Conservation (phyloP, 2,888 invertebrate species). For the Tinea pellionella region DNA sequence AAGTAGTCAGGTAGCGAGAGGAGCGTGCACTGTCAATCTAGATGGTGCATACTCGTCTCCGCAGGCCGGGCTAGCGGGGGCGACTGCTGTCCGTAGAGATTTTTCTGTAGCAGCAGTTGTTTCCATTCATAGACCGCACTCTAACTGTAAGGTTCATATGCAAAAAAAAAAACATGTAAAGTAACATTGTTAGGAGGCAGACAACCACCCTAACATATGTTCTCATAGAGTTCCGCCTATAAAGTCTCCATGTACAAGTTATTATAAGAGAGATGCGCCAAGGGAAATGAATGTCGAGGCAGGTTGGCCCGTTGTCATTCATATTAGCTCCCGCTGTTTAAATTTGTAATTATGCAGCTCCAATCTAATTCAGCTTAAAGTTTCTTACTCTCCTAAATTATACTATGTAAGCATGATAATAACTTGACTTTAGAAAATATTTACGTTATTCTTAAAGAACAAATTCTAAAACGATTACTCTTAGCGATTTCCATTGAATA, state of each 20-base stretch:
- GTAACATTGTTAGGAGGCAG: too few species aligned
- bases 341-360: constrained; percentile 63
- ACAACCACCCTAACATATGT: background rate
- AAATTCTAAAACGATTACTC: background rate
- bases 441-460: background rate
- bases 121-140: too few species aligned
- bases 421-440: background rate
- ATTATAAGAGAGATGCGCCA: constrained; percentile 67
- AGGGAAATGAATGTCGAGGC: constrained; percentile 68
- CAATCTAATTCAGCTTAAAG: constrained; percentile 26
- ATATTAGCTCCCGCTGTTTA: constrained; percentile 66
- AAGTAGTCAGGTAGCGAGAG: too few species aligned
- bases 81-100: too few species aligned
- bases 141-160: too few species aligned
- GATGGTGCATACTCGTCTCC: too few species aligned
- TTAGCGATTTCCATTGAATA: background rate
- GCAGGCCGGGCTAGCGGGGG: too few species aligned
- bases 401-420: background rate
- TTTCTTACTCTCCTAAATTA: background rate
- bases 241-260: constrained; percentile 38
- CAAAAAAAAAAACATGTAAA: too few species aligned
- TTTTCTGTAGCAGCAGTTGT: too few species aligned
- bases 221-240: background rate
- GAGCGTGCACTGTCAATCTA: too few species aligned
- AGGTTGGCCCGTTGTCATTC: constrained; percentile 66